These are phyloP conservation scores for Nezara viridula DNA, from an alignment of 2,888 invertebrate species.

Conservation along the genomic window DNA sequence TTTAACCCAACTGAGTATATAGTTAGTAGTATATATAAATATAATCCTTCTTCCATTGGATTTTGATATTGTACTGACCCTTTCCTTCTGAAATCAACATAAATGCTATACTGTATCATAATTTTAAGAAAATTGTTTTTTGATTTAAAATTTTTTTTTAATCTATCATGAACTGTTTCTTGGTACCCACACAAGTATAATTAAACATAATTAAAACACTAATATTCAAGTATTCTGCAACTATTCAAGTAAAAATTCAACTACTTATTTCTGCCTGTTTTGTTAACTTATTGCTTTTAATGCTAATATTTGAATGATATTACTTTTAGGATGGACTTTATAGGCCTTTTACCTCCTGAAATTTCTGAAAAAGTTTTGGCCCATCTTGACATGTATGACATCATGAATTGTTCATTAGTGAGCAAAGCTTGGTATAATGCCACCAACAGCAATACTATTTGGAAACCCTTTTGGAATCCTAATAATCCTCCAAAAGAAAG, in stretches of 20 bases:
- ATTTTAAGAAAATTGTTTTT: not conserved
- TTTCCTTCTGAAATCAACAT: not conserved
- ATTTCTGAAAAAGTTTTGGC: constrained; percentile 56
- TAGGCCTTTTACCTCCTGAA: constrained; percentile 53
- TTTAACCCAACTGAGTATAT: not conserved
- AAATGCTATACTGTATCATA: not conserved
- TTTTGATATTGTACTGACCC: not conserved
- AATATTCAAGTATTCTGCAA: not conserved
- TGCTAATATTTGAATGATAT: not conserved
- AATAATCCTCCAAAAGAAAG: constrained; percentile 53
- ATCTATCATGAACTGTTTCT: not conserved
- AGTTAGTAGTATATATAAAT: not conserved
- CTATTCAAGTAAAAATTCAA: not conserved
- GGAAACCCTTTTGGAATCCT: constrained; percentile 59
- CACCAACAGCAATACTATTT: constrained; percentile 52
- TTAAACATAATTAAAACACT: not conserved
- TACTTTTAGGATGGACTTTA: constrained; percentile 50
- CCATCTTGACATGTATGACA: constrained; percentile 53
- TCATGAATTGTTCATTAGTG: constrained; percentile 45
- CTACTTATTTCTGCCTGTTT: not conserved
- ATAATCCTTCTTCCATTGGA: not conserved
- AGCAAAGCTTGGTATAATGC: constrained; percentile 58
- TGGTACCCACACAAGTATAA: not conserved
- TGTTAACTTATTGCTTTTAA: not conserved
- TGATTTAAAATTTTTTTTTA: not conserved